Percentiles rank a stretch among this genome's conserved stretches.
phyloP scores from a whole-genome alignment of 2,797 vertebrate species.

The Phrynocephalus vlangalii region DNA sequence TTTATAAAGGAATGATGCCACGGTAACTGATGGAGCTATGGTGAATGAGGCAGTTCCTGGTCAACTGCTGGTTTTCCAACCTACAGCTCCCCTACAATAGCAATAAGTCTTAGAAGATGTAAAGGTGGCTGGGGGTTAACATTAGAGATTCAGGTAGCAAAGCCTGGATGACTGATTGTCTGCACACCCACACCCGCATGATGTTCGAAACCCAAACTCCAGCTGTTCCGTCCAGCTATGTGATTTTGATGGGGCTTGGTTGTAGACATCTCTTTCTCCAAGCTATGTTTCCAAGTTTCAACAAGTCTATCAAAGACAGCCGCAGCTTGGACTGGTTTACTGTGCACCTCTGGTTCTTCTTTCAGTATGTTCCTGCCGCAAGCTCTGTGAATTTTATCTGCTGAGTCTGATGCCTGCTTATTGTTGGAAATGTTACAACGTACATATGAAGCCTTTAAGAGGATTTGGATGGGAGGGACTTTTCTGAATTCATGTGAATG shows the following conservation, averaged over 20 bases:
- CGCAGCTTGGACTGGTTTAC: neutral
- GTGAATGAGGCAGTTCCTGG: neutral
- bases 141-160: neutral
- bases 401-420: neutral
- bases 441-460: too few species aligned
- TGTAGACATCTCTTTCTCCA: neutral
- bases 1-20: neutral
- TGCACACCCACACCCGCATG: neutral
- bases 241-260: neutral
- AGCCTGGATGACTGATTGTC: neutral
- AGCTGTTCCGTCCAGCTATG: neutral
- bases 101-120: neutral
- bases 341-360: neutral
- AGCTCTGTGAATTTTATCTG: neutral
- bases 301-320: neutral
- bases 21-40: neutral
- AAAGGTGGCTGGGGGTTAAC: neutral
- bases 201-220: neutral
- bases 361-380: neutral
- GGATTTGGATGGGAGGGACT: too few species aligned
- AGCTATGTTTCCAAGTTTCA: neutral
- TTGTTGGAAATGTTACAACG: too few species aligned
- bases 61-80: neutral
- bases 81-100: neutral
- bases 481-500: too few species aligned